Base-by-base conservation (phyloP, 2,888 invertebrate genomes). In the Dynastes hyllus region DNA sequence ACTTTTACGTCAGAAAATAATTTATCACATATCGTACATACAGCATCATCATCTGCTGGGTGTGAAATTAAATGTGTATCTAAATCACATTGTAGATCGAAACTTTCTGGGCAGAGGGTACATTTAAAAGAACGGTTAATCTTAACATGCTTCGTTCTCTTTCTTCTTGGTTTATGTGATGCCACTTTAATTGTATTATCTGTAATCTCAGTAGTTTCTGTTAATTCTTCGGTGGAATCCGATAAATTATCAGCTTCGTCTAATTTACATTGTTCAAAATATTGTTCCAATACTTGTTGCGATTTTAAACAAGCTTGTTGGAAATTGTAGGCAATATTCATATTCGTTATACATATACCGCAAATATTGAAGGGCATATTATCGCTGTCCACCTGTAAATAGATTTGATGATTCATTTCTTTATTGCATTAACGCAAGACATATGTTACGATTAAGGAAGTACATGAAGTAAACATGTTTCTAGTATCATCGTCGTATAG, bases 401-500 rank as follows among this genome's bases (percentile, higher is more conserved):
- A 69, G n/a, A 37, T 55, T 37, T 66, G n/a, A 66, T 13, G 40
- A 37, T n/a, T 27, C 27, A 13, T 27, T 50, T 58, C 6, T 69
- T 27, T 27, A 69, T 51, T 73, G 1, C 45, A 16, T 13, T 27
- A 51, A 65, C 32, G 32, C 32, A 37, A 37, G 32, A 37, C 53
- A 65, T 53, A 51, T 58, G 11, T 79, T 84, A 87, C 87, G 76
- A 83, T 81, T 81, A 87, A 78, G 29, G 85, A 84, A 50, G 87
- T 86, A 77, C 87, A 87, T 67, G 82, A 86, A 51, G 81, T 80
- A 80, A 85, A 86, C 81, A 83, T 88, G 73, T 86, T 85, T 80
- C 85, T 84, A 75, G 86, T 83, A 76, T 88, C 87, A 79, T 87
- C 84, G n/a, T 85, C 85, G 61, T 86, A 84, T 78, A 88, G 82